Conservation (phyloP, 2,888 invertebrate species). For the Pilophorus perplexus region DNA sequence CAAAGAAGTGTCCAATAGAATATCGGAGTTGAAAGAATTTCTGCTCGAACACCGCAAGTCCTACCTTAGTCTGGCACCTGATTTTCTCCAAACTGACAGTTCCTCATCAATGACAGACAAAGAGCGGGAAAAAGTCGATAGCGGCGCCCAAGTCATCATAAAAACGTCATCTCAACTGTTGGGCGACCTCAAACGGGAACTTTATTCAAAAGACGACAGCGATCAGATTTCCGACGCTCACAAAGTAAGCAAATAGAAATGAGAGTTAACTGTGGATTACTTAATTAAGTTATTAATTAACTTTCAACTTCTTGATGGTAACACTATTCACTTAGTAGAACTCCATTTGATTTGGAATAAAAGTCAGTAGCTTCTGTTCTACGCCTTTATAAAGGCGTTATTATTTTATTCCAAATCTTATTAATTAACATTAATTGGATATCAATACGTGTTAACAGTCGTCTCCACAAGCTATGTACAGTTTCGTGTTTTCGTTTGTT, state of each 20-base stretch:
- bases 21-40: slow-evolving; percentile 75
- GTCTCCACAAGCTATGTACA: too few relatives aligned
- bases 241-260: slow-evolving; percentile 34
- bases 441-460: too few relatives aligned
- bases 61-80: slow-evolving; percentile 75
- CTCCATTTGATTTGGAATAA: too few relatives aligned
- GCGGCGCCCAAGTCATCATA: slow-evolving; percentile 79
- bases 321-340: too few relatives aligned
- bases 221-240: slow-evolving; percentile 42
- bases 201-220: slow-evolving; percentile 53
- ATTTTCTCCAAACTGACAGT: slow-evolving; percentile 57
- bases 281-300: too few relatives aligned
- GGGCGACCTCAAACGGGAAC: slow-evolving; percentile 70
- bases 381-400: too few relatives aligned
- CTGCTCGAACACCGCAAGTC: slow-evolving; percentile 78
- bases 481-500: too few relatives aligned
- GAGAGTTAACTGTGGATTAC: too few relatives aligned
- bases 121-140: slow-evolving; percentile 83
- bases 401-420: too few relatives aligned
- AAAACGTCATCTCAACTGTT: slow-evolving; percentile 74
- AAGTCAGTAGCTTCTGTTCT: too few relatives aligned
- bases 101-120: slow-evolving; percentile 71
- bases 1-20: slow-evolving; percentile 73
- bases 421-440: too few relatives aligned
- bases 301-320: too few relatives aligned